phyloP scores from a whole-genome alignment of 2,888 invertebrate genomes.

The Trichopoda pennipes region DNA sequence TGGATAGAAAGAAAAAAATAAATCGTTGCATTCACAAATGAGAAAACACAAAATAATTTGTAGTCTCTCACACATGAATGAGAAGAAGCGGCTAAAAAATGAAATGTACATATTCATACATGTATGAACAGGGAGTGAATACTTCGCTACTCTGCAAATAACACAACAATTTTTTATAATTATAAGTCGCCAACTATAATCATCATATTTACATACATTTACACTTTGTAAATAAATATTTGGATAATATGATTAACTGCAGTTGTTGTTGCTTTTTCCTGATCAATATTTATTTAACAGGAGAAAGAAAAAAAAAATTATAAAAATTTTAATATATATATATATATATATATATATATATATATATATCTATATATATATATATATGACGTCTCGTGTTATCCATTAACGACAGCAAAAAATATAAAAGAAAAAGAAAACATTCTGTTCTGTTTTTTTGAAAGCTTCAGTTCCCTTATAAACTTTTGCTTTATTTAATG shows the following conservation, averaged over 20 bases:
- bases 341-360: too few relatives aligned
- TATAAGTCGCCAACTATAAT: too few relatives aligned
- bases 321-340: slow-evolving; percentile 4
- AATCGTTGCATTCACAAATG: too few relatives aligned
- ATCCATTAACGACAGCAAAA: slow-evolving; percentile 10
- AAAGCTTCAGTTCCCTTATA: not conserved
- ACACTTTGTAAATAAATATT: not conserved
- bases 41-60: too few relatives aligned
- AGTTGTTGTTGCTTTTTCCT: slow-evolving; percentile 25
- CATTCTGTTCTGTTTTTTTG: not conserved
- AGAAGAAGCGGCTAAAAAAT: too few relatives aligned
- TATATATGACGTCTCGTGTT: slow-evolving; percentile 36
- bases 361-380: too few relatives aligned
- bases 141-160: too few relatives aligned
- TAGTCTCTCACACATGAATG: too few relatives aligned
- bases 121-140: too few relatives aligned
- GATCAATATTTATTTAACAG: slow-evolving; percentile 13
- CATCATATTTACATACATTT: not conserved
- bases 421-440: slow-evolving; percentile 4
- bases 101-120: too few relatives aligned
- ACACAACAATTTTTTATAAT: too few relatives aligned
- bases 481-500: slow-evolving; percentile 19
- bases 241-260: slow-evolving; percentile 6
- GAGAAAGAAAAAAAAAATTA: slow-evolving; percentile 3
- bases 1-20: too few relatives aligned